Conservation (phyloP, 2,888 invertebrate species). For the Melipona bicolor region DNA sequence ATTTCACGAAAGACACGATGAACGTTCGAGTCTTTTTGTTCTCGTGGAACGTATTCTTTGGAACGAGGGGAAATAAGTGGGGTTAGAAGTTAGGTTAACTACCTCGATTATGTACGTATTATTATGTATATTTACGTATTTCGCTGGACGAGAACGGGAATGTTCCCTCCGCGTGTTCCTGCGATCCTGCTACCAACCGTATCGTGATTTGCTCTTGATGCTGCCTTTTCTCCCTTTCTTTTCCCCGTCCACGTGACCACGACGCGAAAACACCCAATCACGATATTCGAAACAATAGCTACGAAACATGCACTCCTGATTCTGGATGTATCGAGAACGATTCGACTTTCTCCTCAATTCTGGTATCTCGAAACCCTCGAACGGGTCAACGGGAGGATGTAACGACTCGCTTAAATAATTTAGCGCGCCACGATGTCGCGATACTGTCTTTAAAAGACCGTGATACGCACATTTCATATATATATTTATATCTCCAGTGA, state of each 20-base stretch:
- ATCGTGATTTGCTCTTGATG: slow-evolving; percentile 76
- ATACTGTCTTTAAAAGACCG: background rate
- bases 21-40: no score
- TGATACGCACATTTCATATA: background rate
- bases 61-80: background rate
- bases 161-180: slow-evolving; percentile 49
- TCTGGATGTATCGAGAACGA: slow-evolving; percentile 74
- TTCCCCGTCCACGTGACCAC: background rate
- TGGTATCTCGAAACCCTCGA: slow-evolving; percentile 4
- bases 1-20: background rate
- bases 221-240: slow-evolving; percentile 51
- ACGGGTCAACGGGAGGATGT: background rate
- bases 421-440: no score
- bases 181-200: slow-evolving; percentile 75
- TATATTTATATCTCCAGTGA: no score
- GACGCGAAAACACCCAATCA: background rate
- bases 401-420: background rate
- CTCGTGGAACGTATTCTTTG: background rate
- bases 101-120: background rate
- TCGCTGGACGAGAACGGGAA: background rate
- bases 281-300: slow-evolving; percentile 27
- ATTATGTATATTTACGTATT: background rate
- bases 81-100: background rate
- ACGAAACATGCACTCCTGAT: slow-evolving; percentile 70
- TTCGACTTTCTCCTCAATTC: slow-evolving; percentile 56